Percentiles rank a stretch among this genome's conserved stretches.
These are phyloP conservation scores for Gallinago jamesoni DNA, from an alignment of 2,113 vertebrate genomes.

Conservation along the genomic window DNA sequence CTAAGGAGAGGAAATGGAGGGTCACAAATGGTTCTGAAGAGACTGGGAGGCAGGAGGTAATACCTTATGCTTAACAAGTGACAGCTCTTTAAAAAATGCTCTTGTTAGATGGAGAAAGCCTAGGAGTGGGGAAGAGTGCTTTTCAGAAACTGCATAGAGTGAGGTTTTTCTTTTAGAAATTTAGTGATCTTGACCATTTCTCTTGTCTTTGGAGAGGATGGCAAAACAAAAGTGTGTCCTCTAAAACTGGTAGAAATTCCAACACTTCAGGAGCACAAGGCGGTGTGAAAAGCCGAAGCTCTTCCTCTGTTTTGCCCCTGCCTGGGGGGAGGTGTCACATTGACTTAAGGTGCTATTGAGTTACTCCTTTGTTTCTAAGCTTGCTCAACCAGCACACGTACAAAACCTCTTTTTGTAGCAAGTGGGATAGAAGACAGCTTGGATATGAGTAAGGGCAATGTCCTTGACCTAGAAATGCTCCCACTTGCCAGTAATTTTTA, in stretches of 20 bases:
- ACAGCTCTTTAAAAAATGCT: not conserved
- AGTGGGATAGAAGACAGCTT: not conserved
- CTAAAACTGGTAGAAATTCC: not conserved
- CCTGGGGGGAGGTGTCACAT: not conserved
- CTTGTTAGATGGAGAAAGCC: not conserved
- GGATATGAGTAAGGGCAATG: not conserved
- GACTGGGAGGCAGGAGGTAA: not conserved
- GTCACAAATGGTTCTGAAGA: not conserved
- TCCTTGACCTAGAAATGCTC: not conserved
- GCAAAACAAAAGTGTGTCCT: not conserved
- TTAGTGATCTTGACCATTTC: not conserved
- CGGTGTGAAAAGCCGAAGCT: not conserved
- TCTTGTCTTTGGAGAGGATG: not conserved
- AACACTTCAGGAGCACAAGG: not conserved
- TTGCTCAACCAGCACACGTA: not conserved
- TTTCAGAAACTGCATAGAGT: not conserved
- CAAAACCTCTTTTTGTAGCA: not conserved
- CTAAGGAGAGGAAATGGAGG: not conserved
- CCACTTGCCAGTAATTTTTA: not conserved
- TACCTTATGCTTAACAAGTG: not conserved
- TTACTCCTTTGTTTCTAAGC: not conserved
- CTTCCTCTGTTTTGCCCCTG: not conserved
- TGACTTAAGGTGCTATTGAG: not conserved
- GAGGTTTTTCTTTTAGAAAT: not conserved
- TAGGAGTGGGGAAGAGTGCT: not conserved